phyloP scores from a whole-genome alignment of 2,888 invertebrate genomes.

The Andrena hattorfiana region DNA sequence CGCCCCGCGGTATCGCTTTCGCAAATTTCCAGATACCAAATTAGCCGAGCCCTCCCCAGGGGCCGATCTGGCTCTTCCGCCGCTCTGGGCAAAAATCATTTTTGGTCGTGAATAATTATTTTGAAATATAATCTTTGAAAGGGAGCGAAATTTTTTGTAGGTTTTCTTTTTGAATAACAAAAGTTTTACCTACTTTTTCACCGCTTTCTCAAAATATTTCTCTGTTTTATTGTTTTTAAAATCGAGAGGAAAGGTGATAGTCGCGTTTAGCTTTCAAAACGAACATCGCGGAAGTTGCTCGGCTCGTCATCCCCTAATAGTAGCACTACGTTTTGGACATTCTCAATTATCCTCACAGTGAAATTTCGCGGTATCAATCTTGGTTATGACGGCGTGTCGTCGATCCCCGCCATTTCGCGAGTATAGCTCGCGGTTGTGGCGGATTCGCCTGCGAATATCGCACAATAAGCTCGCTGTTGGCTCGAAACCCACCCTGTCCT shows the following conservation, averaged over 20 bases:
- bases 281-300: no score
- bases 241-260: no score
- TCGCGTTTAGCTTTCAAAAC: neutral
- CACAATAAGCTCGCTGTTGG: slow-evolving; percentile 31
- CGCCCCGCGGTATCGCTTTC: slow-evolving; percentile 51
- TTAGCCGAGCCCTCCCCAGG: slow-evolving; percentile 36
- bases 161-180: no score
- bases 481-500: neutral
- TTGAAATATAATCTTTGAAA: no score
- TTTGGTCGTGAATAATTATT: no score
- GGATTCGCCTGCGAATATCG: slow-evolving; percentile 2
- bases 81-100: no score
- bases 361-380: slow-evolving; percentile 31
- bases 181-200: no score
- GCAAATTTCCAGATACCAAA: slow-evolving; percentile 60
- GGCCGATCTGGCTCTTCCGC: neutral
- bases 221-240: no score
- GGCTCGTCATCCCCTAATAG: neutral
- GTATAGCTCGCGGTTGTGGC: slow-evolving; percentile 32
- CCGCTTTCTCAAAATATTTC: no score
- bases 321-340: neutral
- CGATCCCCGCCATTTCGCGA: slow-evolving; percentile 32
- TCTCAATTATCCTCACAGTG: slow-evolving; percentile 1
- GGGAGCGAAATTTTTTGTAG: neutral
- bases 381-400: slow-evolving; percentile 23